phyloP scores from a whole-genome alignment of 2,888 invertebrate genomes.

The Hyles lineata region DNA sequence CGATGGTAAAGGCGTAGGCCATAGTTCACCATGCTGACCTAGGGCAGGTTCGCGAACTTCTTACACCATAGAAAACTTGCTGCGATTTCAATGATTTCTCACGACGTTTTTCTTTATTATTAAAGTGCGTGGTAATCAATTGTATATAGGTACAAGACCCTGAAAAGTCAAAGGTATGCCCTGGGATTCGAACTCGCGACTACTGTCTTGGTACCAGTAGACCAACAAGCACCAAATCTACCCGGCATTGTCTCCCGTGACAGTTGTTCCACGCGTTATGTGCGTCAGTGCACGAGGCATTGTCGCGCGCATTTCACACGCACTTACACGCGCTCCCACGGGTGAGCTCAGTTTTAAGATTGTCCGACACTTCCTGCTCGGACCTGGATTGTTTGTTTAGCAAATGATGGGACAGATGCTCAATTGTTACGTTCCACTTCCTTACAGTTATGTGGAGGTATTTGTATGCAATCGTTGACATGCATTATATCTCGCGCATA shows the following conservation, averaged over 20 bases:
- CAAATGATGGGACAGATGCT: slow-evolving; percentile 12
- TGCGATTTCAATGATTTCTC: too few species aligned
- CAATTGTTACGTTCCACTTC: slow-evolving; percentile 8
- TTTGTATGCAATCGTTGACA: too few species aligned
- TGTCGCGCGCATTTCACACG: slow-evolving; percentile 78
- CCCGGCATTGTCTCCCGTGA: slow-evolving; percentile 79
- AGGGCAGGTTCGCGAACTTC: too few species aligned
- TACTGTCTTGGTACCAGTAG: too few species aligned
- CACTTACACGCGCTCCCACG: slow-evolving; percentile 79
- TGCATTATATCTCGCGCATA: not conserved
- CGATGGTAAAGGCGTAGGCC: too few species aligned
- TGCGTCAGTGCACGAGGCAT: slow-evolving; percentile 62
- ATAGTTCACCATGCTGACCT: too few species aligned
- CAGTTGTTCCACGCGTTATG: slow-evolving; percentile 70
- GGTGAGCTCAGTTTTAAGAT: slow-evolving; percentile 38
- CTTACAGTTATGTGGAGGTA: not conserved
- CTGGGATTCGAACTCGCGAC: too few species aligned
- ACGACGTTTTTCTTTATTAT: too few species aligned
- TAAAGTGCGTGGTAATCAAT: too few species aligned
- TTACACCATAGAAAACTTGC: too few species aligned
- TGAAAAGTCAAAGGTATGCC: too few species aligned
- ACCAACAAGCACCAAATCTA: slow-evolving; percentile 33
- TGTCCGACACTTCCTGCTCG: slow-evolving; percentile 26
- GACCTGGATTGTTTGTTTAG: slow-evolving; percentile 16
- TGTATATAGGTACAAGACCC: too few species aligned